Percentiles rank a stretch among this genome's conserved stretches.
Conservation (phyloP, 2,113 vertebrate genomes). For the Cyprinodon variegatus region DNA sequence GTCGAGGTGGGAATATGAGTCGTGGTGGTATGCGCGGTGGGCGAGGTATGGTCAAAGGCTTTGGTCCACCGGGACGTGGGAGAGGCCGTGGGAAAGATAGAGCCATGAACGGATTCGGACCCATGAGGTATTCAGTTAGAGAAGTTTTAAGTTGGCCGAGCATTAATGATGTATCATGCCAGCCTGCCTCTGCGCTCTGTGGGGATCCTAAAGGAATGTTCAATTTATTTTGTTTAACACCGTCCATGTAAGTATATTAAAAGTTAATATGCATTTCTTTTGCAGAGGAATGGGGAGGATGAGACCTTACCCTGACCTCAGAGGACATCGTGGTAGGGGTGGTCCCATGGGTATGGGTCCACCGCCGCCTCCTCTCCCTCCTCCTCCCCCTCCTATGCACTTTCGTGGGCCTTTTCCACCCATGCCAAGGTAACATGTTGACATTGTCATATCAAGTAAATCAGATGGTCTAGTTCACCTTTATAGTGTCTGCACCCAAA, state of each 20-base stretch:
- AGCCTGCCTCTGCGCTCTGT: not conserved
- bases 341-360: constrained; percentile 71
- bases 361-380: constrained; percentile 67
- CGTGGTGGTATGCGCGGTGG: constrained; percentile 72
- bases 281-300: constrained; percentile 79
- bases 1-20: constrained; percentile 60
- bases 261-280: constrained; percentile 7
- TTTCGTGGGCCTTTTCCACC: constrained; percentile 73
- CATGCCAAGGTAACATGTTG: constrained; percentile 67
- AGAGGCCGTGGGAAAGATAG: constrained; percentile 69
- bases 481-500: not conserved
- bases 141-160: not conserved
- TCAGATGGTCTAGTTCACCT: not conserved
- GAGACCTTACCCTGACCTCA: constrained; percentile 75
- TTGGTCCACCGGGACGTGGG: constrained; percentile 64
- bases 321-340: constrained; percentile 65
- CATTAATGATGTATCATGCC: not conserved
- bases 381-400: constrained; percentile 61
- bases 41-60: constrained; percentile 74
- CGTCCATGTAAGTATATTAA: not conserved
- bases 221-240: not conserved
- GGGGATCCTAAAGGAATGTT: not conserved
- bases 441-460: not conserved
- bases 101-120: constrained; percentile 75
- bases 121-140: constrained; percentile 71